These are phyloP conservation scores for Stenchaetothrips biformis DNA, from an alignment of 2,888 invertebrate genomes.

Conservation along the genomic window DNA sequence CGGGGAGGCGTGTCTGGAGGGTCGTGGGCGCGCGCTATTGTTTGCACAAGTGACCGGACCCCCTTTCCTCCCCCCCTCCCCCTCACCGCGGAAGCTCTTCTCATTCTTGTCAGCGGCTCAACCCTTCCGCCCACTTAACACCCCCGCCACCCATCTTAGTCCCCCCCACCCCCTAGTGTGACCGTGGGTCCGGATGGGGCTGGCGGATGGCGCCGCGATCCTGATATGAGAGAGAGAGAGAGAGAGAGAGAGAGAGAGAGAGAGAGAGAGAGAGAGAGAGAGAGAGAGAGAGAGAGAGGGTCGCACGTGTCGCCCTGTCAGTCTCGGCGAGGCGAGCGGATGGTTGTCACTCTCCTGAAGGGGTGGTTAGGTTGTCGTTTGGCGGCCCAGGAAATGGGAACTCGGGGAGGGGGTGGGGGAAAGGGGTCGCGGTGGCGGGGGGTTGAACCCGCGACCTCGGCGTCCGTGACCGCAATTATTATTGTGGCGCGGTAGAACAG, in stretches of 20 bases:
- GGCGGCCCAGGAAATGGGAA: too few species aligned
- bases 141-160: not conserved
- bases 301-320: not conserved
- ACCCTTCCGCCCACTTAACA: slow-evolving; percentile 22
- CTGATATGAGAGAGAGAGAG: not conserved
- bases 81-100: slow-evolving; percentile 9
- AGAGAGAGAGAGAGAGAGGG: not conserved
- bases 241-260: slow-evolving; percentile 13
- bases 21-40: not conserved
- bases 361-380: too few species aligned
- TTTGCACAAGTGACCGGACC: slow-evolving; percentile 20
- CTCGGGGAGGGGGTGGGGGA: too few species aligned
- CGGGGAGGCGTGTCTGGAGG: too few species aligned
- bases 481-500: too few species aligned
- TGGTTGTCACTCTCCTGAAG: too few species aligned
- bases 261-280: slow-evolving; percentile 14
- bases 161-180: not conserved
- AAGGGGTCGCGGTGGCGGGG: too few species aligned
- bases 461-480: too few species aligned
- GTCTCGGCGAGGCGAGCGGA: not conserved
- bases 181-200: not conserved
- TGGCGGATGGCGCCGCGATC: not conserved
- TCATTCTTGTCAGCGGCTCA: slow-evolving; percentile 19
- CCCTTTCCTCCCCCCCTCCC: not conserved
- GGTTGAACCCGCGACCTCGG: too few species aligned